Conservation (phyloP, 2,797 vertebrate species). For the Parambassis ranga region DNA sequence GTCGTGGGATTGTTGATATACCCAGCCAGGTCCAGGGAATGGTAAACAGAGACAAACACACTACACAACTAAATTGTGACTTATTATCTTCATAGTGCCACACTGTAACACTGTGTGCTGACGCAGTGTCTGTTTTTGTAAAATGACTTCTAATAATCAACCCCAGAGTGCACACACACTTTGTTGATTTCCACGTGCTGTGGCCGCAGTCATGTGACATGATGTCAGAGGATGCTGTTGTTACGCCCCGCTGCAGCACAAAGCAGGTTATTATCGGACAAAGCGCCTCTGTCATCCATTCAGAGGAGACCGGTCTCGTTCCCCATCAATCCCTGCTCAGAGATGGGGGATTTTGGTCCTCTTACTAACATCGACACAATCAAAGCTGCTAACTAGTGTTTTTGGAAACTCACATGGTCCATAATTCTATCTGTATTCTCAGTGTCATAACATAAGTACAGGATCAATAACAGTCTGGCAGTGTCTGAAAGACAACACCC, state of each 20-base stretch:
- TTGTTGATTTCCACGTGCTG: constrained; percentile 54
- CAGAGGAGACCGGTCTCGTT: constrained; percentile 20
- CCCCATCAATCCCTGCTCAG: constrained; percentile 38
- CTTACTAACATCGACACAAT: background rate
- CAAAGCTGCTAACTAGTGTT: constrained; percentile 1
- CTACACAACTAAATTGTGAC: too few species aligned
- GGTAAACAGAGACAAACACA: too few species aligned
- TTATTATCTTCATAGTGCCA: too few species aligned
- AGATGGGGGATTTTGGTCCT: constrained; percentile 4
- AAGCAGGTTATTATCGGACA: constrained; percentile 66
- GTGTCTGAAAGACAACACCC: too few species aligned
- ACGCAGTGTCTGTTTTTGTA: too few species aligned
- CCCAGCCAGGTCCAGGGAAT: too few species aligned
- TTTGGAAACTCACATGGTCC: constrained; percentile 10
- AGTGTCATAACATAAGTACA: background rate
- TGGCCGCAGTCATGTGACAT: constrained; percentile 64
- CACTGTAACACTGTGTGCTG: too few species aligned
- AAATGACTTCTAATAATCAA: too few species aligned
- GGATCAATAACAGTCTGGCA: background rate
- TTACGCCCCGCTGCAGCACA: constrained; percentile 48
- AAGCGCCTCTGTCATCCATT: constrained; percentile 24
- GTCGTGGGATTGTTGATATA: background rate
- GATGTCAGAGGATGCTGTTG: constrained; percentile 68
- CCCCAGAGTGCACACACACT: constrained; percentile 1
- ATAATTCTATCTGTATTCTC: background rate